Base-by-base conservation (phyloP, 2,888 invertebrate species). In the Glomeris marginata region DNA sequence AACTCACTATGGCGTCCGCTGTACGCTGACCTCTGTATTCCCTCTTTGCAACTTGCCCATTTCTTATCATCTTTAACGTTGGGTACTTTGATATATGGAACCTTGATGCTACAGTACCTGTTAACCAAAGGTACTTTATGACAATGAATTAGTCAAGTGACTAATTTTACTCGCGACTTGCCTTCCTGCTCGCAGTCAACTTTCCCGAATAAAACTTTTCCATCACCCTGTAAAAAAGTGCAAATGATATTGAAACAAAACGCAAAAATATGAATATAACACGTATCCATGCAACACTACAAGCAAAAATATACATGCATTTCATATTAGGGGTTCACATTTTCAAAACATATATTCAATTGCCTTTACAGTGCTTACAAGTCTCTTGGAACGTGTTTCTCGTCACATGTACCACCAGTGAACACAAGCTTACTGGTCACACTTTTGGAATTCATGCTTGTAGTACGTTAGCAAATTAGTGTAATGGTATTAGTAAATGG, bases 61-160 rank as follows among this genome's bases (percentile, higher is more conserved):
- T 90, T 47, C 87, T 76, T 59, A 95, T 84, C 18, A 97, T 70
- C 71, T 99, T 99, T 51, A 99, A 69, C 4, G 98, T 99, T 5
- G 98, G 98, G 72, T 98, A 99, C 72, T 99, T 99, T 51, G 83
- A 84, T 52, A 98, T 94, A 63, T 94, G 92, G 69, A 91, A 98
- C 59, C 87, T 77, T 4, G 84, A 78, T 2, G 95, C 85, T 51
- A 97, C 74, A 18, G 77, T 71, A 53, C 71, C 80, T 80, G 62
- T 45, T 66, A 62, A 36, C 49, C 45, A 50, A 52, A 49, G 51
- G 22, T 20, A 44, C 47, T 10, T 41, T 15, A 37, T 3, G 18
- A 22, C n/a, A 34, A 5, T 5, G 47, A 21, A 33, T 22, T 16
- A 13, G 4, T 15, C 33, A 5, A 2, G 42, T 41, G 10, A 35